These are phyloP conservation scores for Poeciliopsis paucimaculata DNA, from an alignment of 2,797 vertebrate genomes.

Conservation along the genomic window DNA sequence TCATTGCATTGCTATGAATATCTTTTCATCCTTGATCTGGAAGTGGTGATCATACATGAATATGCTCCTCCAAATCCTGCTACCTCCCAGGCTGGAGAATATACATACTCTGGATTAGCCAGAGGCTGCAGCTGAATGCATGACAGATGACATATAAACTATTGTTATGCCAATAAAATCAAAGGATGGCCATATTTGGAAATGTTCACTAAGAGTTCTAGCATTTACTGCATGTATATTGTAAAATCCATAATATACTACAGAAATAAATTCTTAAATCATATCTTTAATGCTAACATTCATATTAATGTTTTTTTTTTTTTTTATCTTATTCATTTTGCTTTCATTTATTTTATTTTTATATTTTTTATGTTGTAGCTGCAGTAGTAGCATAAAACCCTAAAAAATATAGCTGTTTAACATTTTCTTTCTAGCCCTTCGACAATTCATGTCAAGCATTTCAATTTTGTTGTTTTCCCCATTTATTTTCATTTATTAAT, in stretches of 20 bases:
- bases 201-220: neutral
- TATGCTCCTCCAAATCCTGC: constrained; percentile 15
- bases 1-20: constrained; percentile 55
- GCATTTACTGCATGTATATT: neutral
- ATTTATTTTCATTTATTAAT: neutral
- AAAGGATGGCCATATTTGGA: neutral
- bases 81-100: constrained; percentile 29
- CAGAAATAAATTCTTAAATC: neutral
- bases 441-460: neutral
- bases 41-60: constrained; percentile 45
- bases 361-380: neutral
- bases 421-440: neutral
- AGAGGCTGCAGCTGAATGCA: constrained; percentile 6
- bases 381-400: neutral
- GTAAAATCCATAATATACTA: neutral
- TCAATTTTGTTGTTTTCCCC: neutral
- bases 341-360: neutral
- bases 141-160: constrained; percentile 5
- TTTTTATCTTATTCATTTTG: neutral
- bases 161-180: constrained; percentile 18
- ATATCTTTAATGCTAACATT: neutral
- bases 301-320: neutral
- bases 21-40: constrained; percentile 53
- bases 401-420: neutral
- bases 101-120: constrained; percentile 34